Conservation (phyloP, 92 coral and sea anemone species). For the Porites rus region DNA sequence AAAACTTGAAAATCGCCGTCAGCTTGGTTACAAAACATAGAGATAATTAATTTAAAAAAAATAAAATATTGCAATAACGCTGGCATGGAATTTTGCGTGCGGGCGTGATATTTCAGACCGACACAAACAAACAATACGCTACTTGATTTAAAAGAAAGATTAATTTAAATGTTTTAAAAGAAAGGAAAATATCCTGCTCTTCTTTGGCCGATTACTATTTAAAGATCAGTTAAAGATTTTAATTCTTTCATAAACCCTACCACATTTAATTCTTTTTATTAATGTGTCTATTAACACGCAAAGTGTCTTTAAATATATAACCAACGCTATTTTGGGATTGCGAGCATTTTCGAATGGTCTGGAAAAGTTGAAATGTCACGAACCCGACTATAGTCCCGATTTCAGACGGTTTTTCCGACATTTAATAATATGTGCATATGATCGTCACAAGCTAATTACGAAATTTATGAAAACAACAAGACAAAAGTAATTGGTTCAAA, state of each 20-base stretch:
- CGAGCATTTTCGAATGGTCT: background rate
- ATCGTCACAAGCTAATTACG: background rate
- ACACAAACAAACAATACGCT: background rate
- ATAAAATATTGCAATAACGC: too few relatives aligned
- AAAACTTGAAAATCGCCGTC: background rate
- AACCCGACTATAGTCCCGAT: background rate
- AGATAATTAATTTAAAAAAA: background rate
- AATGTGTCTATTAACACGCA: too few relatives aligned
- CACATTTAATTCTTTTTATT: background rate
- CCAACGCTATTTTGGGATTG: background rate
- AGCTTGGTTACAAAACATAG: background rate
- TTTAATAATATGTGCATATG: background rate
- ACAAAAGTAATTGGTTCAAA: too few relatives aligned
- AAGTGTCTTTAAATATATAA: background rate
- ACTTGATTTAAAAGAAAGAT: background rate
- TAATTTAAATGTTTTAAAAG: background rate
- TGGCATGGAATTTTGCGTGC: slow-evolving; percentile 6
- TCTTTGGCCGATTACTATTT: background rate
- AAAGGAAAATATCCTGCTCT: background rate
- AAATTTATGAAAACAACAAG: too few relatives aligned
- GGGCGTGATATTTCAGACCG: background rate
- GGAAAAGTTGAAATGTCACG: background rate
- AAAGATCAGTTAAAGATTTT: background rate
- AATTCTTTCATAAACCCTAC: background rate
- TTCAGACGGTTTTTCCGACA: background rate